Evolutionary conservation across 92 coral and sea anemone species (phyloP).

Genomic region (Meandrina meandrites): DNA sequence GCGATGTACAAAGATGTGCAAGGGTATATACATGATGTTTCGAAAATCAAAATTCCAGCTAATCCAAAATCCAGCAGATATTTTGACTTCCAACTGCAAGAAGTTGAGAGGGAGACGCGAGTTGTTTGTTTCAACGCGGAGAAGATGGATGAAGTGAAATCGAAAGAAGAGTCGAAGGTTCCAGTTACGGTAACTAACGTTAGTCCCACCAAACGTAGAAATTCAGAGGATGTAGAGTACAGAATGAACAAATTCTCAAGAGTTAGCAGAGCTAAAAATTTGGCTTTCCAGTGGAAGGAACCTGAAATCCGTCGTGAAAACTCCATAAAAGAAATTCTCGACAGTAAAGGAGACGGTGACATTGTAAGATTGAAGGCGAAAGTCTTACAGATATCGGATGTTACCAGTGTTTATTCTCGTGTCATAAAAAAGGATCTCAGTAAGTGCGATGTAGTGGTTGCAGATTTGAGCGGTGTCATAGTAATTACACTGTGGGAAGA

Average conservation of each 20-base stretch:
- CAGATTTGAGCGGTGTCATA: constrained; percentile 42
- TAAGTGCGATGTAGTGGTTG: constrained; percentile 48
- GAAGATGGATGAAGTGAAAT: constrained; percentile 26
- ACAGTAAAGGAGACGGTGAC: constrained; percentile 26
- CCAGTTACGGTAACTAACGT: constrained; percentile 23
- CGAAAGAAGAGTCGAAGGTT: constrained; percentile 41
- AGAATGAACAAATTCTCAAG: constrained; percentile 44
- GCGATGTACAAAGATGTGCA: constrained; percentile 48
- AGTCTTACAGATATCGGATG: constrained; percentile 26
- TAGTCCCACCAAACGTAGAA: constrained; percentile 45
- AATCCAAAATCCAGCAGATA: constrained; percentile 25
- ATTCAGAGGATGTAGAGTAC: constrained; percentile 36
- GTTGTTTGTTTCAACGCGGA: constrained; percentile 50
- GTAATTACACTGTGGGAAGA: constrained; percentile 46
- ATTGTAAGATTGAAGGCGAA: constrained; percentile 22
- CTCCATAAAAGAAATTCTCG: constrained; percentile 34
- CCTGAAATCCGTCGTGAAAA: background rate
- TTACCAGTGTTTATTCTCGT: constrained; percentile 27
- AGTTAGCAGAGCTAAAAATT: constrained; percentile 25
- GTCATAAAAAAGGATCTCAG: constrained; percentile 29
- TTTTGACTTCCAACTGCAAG: constrained; percentile 46
- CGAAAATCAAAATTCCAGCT: constrained; percentile 33
- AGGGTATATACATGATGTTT: constrained; percentile 48
- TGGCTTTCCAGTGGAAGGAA: constrained; percentile 54
- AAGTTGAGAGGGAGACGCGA: constrained; percentile 30